Conservation (phyloP, 1,140 invertebrate genomes). For the Teleopsis dalmanni region DNA sequence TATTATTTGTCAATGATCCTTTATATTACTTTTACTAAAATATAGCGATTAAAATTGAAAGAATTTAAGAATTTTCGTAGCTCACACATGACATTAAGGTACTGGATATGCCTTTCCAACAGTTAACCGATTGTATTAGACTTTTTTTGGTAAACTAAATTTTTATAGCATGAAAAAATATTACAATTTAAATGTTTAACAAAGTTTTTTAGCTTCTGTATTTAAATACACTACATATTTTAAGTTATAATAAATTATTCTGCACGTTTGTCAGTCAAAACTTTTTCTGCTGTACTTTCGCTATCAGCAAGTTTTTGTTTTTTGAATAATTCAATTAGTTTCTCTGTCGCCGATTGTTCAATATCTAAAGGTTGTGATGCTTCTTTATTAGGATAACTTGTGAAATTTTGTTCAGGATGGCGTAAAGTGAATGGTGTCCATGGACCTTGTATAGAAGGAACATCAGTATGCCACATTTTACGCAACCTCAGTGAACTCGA, state of each 20-base stretch:
- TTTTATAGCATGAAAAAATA: too few species aligned
- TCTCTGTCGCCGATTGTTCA: slow-evolving; percentile 56
- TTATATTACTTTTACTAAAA: too few species aligned
- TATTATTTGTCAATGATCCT: too few species aligned
- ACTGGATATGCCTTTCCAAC: too few species aligned
- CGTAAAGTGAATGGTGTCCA: slow-evolving; percentile 87
- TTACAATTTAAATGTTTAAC: too few species aligned
- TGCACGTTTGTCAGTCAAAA: slow-evolving; percentile 5
- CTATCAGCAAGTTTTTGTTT: slow-evolving; percentile 44
- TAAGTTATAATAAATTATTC: background rate
- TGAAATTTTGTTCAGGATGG: slow-evolving; percentile 61
- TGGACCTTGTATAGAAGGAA: slow-evolving; percentile 84
- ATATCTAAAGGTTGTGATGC: slow-evolving; percentile 45
- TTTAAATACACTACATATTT: background rate
- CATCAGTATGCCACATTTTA: slow-evolving; percentile 76
- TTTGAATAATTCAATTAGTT: slow-evolving; percentile 58
- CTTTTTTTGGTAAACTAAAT: too few species aligned
- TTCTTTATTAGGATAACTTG: slow-evolving; percentile 59
- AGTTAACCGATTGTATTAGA: too few species aligned
- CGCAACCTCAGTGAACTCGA: slow-evolving; percentile 58
- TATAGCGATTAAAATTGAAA: too few species aligned
- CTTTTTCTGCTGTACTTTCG: background rate
- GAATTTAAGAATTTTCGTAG: too few species aligned
- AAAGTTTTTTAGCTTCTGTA: too few species aligned
- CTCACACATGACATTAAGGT: too few species aligned